These are phyloP conservation scores for Zaprionus ornatus DNA, from an alignment of 1,140 invertebrate genomes.

Conservation along the genomic window DNA sequence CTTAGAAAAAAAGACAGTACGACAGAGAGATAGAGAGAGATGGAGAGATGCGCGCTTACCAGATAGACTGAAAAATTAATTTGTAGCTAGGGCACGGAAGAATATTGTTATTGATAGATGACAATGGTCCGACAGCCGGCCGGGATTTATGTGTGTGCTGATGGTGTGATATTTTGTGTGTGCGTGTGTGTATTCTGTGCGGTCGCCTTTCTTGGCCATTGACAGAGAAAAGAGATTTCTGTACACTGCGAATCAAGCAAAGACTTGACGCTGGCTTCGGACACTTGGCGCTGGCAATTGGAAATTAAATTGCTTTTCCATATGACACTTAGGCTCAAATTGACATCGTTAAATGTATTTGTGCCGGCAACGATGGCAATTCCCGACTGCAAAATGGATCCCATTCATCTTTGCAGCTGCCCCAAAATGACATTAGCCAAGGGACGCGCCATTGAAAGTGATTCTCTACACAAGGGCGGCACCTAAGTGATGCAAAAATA, in stretches of 20 bases:
- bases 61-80: conserved; percentile 76
- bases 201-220: background rate
- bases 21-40: background rate
- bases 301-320: conserved; percentile 66
- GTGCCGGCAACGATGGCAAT: conserved; percentile 31
- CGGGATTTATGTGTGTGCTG: conserved; percentile 45
- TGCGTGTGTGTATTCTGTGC: background rate
- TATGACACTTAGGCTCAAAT: conserved; percentile 55
- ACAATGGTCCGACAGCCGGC: conserved; percentile 47
- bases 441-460: conserved; percentile 31
- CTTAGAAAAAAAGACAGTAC: conserved; percentile 13
- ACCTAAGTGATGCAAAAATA: conserved; percentile 28
- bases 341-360: conserved; percentile 55
- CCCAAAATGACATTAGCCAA: conserved; percentile 9
- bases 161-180: background rate
- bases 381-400: conserved; percentile 36
- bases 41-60: conserved; percentile 42
- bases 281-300: conserved; percentile 47
- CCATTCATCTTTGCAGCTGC: conserved; percentile 41
- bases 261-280: background rate
- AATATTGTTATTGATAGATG: conserved; percentile 78
- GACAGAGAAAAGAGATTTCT: conserved; percentile 35
- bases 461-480: conserved; percentile 5
- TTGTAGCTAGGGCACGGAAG: conserved; percentile 56
- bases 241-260: conserved; percentile 17